Conservation (phyloP, 2,888 invertebrate genomes). For the Zaprionus obscuricornis region DNA sequence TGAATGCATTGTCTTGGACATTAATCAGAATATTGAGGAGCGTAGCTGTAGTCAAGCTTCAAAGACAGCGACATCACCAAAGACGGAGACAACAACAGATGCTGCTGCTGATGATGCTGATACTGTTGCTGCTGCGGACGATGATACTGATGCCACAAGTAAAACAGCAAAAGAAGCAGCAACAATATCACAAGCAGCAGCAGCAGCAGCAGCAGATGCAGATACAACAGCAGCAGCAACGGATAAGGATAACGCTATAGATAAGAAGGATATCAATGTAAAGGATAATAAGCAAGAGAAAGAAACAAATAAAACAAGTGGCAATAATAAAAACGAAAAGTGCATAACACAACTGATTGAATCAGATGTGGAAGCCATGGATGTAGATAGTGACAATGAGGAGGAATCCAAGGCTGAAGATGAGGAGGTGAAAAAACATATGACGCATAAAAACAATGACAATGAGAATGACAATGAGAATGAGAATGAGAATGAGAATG, state of each 20-base stretch:
- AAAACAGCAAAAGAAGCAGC: background rate
- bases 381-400: conserved; percentile 36
- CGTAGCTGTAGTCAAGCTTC: conserved; percentile 39
- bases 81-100: conserved; percentile 30
- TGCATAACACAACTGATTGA: conserved; percentile 8
- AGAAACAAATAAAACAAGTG: background rate
- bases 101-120: background rate
- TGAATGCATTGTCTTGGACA: conserved; percentile 82
- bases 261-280: background rate
- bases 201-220: background rate
- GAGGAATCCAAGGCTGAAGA: conserved; percentile 9
- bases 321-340: background rate
- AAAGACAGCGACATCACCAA: conserved; percentile 12
- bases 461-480: conserved; percentile 13
- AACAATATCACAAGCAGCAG: too few species aligned
- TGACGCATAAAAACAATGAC: background rate
- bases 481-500: background rate
- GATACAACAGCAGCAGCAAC: background rate
- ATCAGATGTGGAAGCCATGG: conserved; percentile 39
- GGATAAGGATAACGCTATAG: background rate
- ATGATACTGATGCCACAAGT: conserved; percentile 4
- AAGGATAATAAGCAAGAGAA: background rate
- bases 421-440: conserved; percentile 1
- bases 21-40: conserved; percentile 69
- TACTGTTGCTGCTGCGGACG: background rate